phyloP scores from a whole-genome alignment of 2,888 invertebrate species.

The Tetragonula carbonaria region DNA sequence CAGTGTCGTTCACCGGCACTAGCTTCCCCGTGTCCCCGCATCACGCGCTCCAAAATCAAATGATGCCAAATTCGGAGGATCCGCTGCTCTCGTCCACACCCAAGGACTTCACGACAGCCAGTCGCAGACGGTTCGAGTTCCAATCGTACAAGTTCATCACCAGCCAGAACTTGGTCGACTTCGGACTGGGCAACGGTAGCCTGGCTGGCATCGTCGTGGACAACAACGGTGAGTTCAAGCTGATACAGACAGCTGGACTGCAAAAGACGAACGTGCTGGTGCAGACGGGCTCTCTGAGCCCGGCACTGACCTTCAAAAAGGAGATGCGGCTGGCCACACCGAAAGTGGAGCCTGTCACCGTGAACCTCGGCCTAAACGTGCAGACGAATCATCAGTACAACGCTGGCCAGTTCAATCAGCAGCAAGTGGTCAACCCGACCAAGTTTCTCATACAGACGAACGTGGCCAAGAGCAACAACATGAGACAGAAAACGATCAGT shows the following conservation, averaged over 20 bases:
- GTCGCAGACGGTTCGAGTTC: slow-evolving; percentile 85
- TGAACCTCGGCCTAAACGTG: slow-evolving; percentile 72
- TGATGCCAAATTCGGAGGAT: slow-evolving; percentile 95
- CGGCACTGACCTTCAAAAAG: slow-evolving; percentile 80
- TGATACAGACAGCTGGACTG: slow-evolving; percentile 86
- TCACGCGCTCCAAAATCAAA: slow-evolving; percentile 89
- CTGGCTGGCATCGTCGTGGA: slow-evolving; percentile 87
- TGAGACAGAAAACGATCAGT: slow-evolving; percentile 75
- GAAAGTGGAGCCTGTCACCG: slow-evolving; percentile 76
- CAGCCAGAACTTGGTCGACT: slow-evolving; percentile 85
- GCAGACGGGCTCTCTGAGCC: slow-evolving; percentile 78
- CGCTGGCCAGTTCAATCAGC: slow-evolving; percentile 77
- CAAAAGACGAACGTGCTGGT: slow-evolving; percentile 83
- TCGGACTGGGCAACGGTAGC: slow-evolving; percentile 85
- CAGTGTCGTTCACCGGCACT: slow-evolving; percentile 78
- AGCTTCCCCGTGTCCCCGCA: slow-evolving; percentile 83
- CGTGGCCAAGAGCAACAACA: slow-evolving; percentile 63
- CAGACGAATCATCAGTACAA: slow-evolving; percentile 71
- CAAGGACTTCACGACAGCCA: slow-evolving; percentile 88
- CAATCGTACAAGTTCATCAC: slow-evolving; percentile 86
- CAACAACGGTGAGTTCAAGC: slow-evolving; percentile 87
- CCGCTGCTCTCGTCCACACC: slow-evolving; percentile 93
- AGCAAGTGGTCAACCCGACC: slow-evolving; percentile 80
- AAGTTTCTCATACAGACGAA: slow-evolving; percentile 81
- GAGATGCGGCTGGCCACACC: slow-evolving; percentile 78